phyloP scores from a whole-genome alignment of 2,888 invertebrate species.

The Calliscelio sp. region DNA sequence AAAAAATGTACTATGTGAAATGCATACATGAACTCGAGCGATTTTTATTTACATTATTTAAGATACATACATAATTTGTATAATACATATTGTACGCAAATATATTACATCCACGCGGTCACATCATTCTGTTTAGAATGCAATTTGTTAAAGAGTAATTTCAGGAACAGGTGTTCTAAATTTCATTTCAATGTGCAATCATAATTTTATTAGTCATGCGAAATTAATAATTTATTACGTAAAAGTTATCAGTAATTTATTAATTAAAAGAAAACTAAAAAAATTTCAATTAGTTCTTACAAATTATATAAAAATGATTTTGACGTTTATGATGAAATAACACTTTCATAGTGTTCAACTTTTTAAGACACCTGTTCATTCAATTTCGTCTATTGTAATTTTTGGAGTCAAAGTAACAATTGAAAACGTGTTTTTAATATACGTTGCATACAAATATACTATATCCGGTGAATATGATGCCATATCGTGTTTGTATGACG shows the following conservation, averaged over 20 bases:
- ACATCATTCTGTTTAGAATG: slow-evolving; percentile 26
- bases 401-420: neutral
- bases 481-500: slow-evolving; percentile 51
- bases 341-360: too few relatives aligned
- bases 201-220: too few relatives aligned
- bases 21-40: slow-evolving; percentile 68
- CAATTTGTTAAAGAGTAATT: neutral
- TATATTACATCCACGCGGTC: slow-evolving; percentile 30
- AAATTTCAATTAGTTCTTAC: too few relatives aligned
- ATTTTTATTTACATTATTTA: slow-evolving; percentile 69
- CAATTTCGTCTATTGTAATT: neutral
- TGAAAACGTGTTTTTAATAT: slow-evolving; percentile 38
- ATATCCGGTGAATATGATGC: slow-evolving; percentile 55
- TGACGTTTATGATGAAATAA: too few relatives aligned
- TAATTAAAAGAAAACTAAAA: too few relatives aligned
- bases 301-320: too few relatives aligned
- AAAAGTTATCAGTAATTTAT: too few relatives aligned
- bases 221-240: too few relatives aligned
- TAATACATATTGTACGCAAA: slow-evolving; percentile 69
- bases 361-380: slow-evolving; percentile 24
- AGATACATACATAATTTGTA: slow-evolving; percentile 57
- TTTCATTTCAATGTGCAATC: neutral
- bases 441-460: slow-evolving; percentile 64
- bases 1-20: slow-evolving; percentile 65
- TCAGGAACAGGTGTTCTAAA: neutral